Conservation (phyloP, 1,140 invertebrate genomes). For the Drosophila burlai region DNA sequence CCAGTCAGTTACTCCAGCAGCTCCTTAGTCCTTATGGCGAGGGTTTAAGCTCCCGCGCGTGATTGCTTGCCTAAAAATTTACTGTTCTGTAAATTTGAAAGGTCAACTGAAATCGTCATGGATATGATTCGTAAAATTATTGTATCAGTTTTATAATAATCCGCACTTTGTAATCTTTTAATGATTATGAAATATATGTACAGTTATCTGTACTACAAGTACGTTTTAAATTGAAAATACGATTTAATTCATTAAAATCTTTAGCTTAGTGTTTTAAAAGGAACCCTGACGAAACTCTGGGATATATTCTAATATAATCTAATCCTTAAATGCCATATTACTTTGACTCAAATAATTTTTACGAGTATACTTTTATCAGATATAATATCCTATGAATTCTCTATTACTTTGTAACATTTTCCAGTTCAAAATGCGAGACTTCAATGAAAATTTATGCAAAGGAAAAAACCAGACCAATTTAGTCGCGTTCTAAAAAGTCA, state of each 20-base stretch:
- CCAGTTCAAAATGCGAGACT: slow-evolving; percentile 12
- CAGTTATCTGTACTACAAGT: neutral
- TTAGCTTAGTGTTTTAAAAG: neutral
- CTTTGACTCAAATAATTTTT: neutral
- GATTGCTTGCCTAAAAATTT: neutral
- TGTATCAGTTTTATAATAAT: neutral
- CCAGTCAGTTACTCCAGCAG: slow-evolving; percentile 13
- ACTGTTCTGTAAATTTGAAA: neutral
- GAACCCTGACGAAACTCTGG: neutral
- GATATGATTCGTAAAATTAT: neutral
- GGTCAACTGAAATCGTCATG: neutral
- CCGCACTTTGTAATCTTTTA: neutral
- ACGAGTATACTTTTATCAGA: neutral
- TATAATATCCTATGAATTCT: neutral
- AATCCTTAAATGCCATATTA: neutral
- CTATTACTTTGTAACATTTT: neutral
- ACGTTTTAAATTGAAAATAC: neutral
- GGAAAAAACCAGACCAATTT: slow-evolving; percentile 11
- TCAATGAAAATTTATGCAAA: slow-evolving; percentile 30
- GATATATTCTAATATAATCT: neutral
- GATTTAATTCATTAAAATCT: neutral
- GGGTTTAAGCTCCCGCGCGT: too few relatives aligned
- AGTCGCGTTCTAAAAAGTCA: slow-evolving; percentile 73
- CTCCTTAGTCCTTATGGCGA: slow-evolving; percentile 23
- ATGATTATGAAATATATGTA: neutral